Evolutionary conservation across 2,888 invertebrate species (phyloP).

Genomic region (Chelonus formosanus): DNA sequence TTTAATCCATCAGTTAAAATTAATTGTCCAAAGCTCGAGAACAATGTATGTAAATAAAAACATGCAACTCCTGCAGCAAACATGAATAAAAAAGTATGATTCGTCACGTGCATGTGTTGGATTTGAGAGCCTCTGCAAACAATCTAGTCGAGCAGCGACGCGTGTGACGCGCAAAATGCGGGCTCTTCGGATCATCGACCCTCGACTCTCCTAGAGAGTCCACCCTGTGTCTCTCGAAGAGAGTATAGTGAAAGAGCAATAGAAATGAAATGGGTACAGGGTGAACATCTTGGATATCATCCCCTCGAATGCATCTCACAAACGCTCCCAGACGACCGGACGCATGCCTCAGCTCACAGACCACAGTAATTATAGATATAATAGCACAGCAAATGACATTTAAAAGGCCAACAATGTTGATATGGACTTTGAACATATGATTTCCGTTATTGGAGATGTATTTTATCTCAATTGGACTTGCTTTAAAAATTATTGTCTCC

Average conservation of each 20-base stretch:
- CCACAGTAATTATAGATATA: constrained; percentile 65
- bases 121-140: constrained; percentile 65
- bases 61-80: too few relatives aligned
- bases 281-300: constrained; percentile 35
- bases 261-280: constrained; percentile 11
- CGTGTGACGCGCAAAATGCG: constrained; percentile 66
- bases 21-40: too few relatives aligned
- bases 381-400: constrained; percentile 59
- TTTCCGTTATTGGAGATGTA: too few relatives aligned
- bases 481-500: too few relatives aligned
- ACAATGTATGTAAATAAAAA: too few relatives aligned
- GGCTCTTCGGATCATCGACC: constrained; percentile 62
- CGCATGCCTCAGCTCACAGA: constrained; percentile 58
- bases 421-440: background rate
- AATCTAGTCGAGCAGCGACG: constrained; percentile 65
- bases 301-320: constrained; percentile 36
- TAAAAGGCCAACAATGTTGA: background rate
- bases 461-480: too few relatives aligned
- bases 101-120: constrained; percentile 29
- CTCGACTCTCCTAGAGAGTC: constrained; percentile 40
- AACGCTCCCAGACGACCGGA: constrained; percentile 48
- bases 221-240: constrained; percentile 20
- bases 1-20: too few relatives aligned
- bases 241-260: constrained; percentile 36
- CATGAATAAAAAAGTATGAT: constrained; percentile 10